Conservation (phyloP, 2,113 vertebrate species). For the Brachionichthys hirsutus region DNA sequence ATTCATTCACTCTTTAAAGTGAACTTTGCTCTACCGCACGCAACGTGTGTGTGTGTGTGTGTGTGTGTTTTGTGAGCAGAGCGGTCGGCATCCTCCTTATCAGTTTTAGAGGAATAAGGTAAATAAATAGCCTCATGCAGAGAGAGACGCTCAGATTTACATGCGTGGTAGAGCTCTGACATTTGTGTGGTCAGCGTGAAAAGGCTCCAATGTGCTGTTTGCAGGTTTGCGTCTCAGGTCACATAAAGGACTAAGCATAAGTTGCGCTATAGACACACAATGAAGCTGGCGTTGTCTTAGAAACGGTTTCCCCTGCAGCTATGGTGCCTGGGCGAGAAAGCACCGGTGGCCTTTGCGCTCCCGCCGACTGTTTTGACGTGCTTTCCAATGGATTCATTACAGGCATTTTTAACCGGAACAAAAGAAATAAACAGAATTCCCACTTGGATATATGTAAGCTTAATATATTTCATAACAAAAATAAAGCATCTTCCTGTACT, state of each 20-base stretch:
- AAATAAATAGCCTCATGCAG: constrained; percentile 22
- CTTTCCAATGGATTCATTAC: constrained; percentile 85
- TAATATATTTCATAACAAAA: constrained; percentile 92
- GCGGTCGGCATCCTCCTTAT: constrained; percentile 58
- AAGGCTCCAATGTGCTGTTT: constrained; percentile 7
- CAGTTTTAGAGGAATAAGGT: constrained; percentile 39
- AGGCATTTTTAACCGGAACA: constrained; percentile 85
- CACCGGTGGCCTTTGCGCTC: background rate
- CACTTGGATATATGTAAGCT: constrained; percentile 87
- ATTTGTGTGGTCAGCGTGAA: constrained; percentile 19
- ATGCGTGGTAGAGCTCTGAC: background rate
- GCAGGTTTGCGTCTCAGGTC: constrained; percentile 10
- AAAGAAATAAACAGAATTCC: constrained; percentile 82
- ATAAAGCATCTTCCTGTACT: constrained; percentile 89
- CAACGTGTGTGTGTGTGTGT: constrained; percentile 42
- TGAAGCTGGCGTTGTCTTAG: constrained; percentile 17
- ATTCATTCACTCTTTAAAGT: constrained; percentile 53
- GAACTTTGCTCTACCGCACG: constrained; percentile 67
- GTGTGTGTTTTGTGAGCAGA: constrained; percentile 13
- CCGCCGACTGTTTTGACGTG: constrained; percentile 13
- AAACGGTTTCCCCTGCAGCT: constrained; percentile 9
- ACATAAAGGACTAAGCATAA: constrained; percentile 3
- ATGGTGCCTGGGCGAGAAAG: too few species aligned
- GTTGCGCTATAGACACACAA: background rate
- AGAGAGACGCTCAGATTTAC: too few species aligned